Conservation (phyloP, 2,888 invertebrate genomes). For the Rotaria sp. region DNA sequence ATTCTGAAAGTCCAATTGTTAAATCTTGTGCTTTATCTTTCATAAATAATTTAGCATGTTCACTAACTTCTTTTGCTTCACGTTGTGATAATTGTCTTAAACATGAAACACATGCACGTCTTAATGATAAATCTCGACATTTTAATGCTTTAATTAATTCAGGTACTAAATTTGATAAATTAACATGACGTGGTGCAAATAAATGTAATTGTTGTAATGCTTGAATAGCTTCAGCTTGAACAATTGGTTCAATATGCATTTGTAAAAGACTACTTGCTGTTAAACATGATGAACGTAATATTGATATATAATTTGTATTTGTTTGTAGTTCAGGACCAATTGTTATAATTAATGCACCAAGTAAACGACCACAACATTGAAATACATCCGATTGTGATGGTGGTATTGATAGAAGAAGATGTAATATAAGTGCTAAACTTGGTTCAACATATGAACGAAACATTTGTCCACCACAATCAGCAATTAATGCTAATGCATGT, state of each 20-base stretch:
- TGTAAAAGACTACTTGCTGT: constrained; percentile 87
- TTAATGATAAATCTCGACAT: constrained; percentile 60
- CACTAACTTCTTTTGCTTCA: constrained; percentile 89
- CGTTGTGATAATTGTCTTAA: constrained; percentile 86
- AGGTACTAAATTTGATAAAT: constrained; percentile 81
- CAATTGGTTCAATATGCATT: constrained; percentile 67
- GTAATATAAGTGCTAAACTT: constrained; percentile 78
- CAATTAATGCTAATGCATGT: constrained; percentile 85
- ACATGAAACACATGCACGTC: constrained; percentile 88
- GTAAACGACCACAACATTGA: constrained; percentile 80
- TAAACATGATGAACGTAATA: constrained; percentile 60
- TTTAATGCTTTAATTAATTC: constrained; percentile 59
- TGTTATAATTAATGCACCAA: constrained; percentile 89
- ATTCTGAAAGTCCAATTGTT: constrained; percentile 52
- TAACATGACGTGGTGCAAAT: constrained; percentile 88
- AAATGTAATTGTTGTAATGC: constrained; percentile 94
- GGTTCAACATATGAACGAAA: constrained; percentile 94
- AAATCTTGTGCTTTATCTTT: background rate
- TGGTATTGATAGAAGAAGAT: constrained; percentile 78
- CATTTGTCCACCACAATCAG: constrained; percentile 97
- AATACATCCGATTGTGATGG: constrained; percentile 80
- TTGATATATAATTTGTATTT: constrained; percentile 47
- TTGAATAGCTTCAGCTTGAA: constrained; percentile 87
- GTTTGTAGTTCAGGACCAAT: constrained; percentile 94
- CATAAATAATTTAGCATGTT: constrained; percentile 63